Base-by-base conservation (phyloP, 2,113 vertebrate species). In the Cyphomyrus plagiostoma region DNA sequence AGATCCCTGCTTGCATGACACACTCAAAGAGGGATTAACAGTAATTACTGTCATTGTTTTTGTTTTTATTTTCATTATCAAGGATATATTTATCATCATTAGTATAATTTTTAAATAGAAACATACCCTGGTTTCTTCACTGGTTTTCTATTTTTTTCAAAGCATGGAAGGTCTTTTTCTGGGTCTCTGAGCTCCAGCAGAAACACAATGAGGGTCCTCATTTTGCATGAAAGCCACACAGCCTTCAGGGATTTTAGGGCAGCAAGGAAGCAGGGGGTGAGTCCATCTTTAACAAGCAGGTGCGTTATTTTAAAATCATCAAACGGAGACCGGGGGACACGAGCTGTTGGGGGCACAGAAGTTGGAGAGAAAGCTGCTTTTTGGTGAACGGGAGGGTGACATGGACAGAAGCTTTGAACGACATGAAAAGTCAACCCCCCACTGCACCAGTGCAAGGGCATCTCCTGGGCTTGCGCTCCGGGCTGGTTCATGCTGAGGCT, bases 241-340 rank as follows among this genome's bases (percentile, higher is more conserved):
- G 7, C 62, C 42, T 88, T 48, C 74, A 8, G 45, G 46, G 42
- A 3, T 45, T 88, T 88, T 4, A 30, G n/a, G 46, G 58, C 10
- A 77, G 10, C 26, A 8, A 5, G 62, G 42, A 52, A 23, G 88
- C 30, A 83, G 2, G n/a, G 48, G 26, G 26, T 17, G 35, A 35
- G 30, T 7, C 30, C 13, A 19, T 49, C 19, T n/a, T 89, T 26
- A 89, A 82, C 46, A 74, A n/a, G 45, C 58, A 88, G 39, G 42
- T 30, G 56, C 87, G 26, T 58, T 89, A 53, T 66, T 89, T 89
- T 23, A 30, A 10, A 23, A 89, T 45, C 77, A 89, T 83, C 80
- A 89, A 85, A 89, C 39, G 13, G 56, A 86, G 19, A 52, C 26
- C n/a, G 4, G 50, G 7, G 80, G 49, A 17, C 77, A 89, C 23